These are phyloP conservation scores for Morpho achilles DNA, from an alignment of 2,888 invertebrate species.

Conservation along the genomic window DNA sequence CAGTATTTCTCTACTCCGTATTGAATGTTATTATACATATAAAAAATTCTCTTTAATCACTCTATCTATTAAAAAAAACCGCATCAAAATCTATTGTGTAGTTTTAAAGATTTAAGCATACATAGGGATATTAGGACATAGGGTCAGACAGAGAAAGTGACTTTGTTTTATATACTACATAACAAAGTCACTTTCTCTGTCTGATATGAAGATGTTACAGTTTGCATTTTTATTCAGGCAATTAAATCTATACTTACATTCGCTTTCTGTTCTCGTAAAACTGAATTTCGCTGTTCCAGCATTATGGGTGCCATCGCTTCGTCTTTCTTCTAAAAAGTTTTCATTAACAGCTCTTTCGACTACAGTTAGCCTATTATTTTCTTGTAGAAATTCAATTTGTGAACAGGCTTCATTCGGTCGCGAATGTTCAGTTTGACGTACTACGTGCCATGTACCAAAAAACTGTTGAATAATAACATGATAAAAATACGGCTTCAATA, in stretches of 20 bases:
- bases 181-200: too few species aligned
- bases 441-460: conserved; percentile 52
- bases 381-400: conserved; percentile 31
- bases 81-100: too few species aligned
- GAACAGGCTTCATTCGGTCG: conserved; percentile 44
- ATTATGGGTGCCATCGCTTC: conserved; percentile 33
- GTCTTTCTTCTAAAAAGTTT: conserved; percentile 44
- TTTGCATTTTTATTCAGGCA: not conserved
- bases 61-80: too few species aligned
- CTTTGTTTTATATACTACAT: too few species aligned
- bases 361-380: conserved; percentile 23
- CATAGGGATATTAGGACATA: too few species aligned
- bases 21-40: too few species aligned
- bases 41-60: too few species aligned
- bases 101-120: too few species aligned
- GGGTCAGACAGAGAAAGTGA: too few species aligned
- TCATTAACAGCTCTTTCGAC: conserved; percentile 36
- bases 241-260: conserved; percentile 38
- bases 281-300: conserved; percentile 38
- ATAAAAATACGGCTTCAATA: not conserved
- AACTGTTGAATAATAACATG: conserved; percentile 40
- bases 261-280: conserved; percentile 31
- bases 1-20: too few species aligned
- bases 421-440: conserved; percentile 36
- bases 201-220: too few species aligned